These are phyloP conservation scores for Athalia cordata DNA, from an alignment of 2,888 invertebrate genomes.

Conservation along the genomic window DNA sequence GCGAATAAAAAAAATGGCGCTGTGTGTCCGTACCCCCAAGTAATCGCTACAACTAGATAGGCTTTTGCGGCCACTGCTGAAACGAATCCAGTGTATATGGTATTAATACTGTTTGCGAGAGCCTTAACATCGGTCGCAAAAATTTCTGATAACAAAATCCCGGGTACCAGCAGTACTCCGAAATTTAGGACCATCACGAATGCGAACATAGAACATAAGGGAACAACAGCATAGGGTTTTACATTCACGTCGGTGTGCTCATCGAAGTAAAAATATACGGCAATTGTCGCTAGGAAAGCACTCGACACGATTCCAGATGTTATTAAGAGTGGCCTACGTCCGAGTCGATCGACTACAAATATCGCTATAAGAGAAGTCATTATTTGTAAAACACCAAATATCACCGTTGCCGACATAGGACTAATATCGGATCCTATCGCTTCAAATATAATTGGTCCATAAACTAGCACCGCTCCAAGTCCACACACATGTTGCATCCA, in stretches of 20 bases:
- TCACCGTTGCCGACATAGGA: not conserved
- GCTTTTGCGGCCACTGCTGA: slow-evolving; percentile 52
- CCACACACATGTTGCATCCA: slow-evolving; percentile 74
- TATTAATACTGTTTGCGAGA: slow-evolving; percentile 53
- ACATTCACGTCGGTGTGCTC: slow-evolving; percentile 55
- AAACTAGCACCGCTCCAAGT: slow-evolving; percentile 64
- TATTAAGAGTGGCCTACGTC: slow-evolving; percentile 73
- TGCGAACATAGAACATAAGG: slow-evolving; percentile 49
- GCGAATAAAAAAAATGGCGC: slow-evolving; percentile 56
- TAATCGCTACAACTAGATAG: slow-evolving; percentile 57
- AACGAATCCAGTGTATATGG: slow-evolving; percentile 51
- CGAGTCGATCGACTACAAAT: slow-evolving; percentile 72
- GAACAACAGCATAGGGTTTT: slow-evolving; percentile 37
- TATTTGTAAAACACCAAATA: slow-evolving; percentile 15
- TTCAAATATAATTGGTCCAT: slow-evolving; percentile 72
- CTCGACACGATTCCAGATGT: slow-evolving; percentile 62
- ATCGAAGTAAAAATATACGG: slow-evolving; percentile 55
- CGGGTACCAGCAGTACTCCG: slow-evolving; percentile 51
- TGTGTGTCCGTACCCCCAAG: slow-evolving; percentile 58
- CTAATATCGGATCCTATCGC: slow-evolving; percentile 56
- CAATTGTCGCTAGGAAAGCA: slow-evolving; percentile 56
- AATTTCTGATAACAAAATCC: slow-evolving; percentile 58
- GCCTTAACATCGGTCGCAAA: slow-evolving; percentile 61
- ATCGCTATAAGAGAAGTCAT: slow-evolving; percentile 62
- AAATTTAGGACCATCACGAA: slow-evolving; percentile 47